phyloP scores from a whole-genome alignment of 2,888 invertebrate species.

The Leptinotarsa juncta region DNA sequence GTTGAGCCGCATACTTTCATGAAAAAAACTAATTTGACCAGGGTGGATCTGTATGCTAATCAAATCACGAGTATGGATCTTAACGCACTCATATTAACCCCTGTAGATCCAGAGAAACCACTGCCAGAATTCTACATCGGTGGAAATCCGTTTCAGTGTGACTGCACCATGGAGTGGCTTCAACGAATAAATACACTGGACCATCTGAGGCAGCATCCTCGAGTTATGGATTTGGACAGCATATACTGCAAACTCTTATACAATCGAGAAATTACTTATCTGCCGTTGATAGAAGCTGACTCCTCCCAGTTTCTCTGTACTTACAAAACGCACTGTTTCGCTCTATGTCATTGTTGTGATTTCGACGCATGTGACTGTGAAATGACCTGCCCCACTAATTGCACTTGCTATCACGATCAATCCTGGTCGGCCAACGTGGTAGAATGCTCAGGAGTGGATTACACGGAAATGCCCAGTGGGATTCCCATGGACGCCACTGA shows the following conservation, averaged over 20 bases:
- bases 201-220: conserved; percentile 87
- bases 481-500: conserved; percentile 97
- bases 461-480: conserved; percentile 84
- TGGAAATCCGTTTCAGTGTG: conserved; percentile 93
- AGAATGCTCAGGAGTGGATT: conserved; percentile 86
- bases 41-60: conserved; percentile 93
- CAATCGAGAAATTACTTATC: conserved; percentile 84
- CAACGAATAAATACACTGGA: conserved; percentile 89
- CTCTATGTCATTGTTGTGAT: conserved; percentile 95
- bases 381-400: conserved; percentile 94
- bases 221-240: conserved; percentile 89
- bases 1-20: conserved; percentile 92
- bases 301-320: conserved; percentile 92
- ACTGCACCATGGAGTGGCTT: conserved; percentile 96
- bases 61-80: conserved; percentile 91
- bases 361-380: conserved; percentile 98
- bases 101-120: conserved; percentile 79
- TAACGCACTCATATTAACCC: conserved; percentile 85
- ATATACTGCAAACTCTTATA: conserved; percentile 90
- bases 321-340: conserved; percentile 93
- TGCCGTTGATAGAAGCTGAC: conserved; percentile 88
- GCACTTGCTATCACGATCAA: conserved; percentile 95
- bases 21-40: conserved; percentile 87
- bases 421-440: conserved; percentile 94
- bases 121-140: conserved; percentile 93